Percentiles rank a stretch among this genome's conserved stretches.
Evolutionary conservation across 2,888 invertebrate genomes (phyloP).

Genomic region (Cosmorhoe ocellata): DNA sequence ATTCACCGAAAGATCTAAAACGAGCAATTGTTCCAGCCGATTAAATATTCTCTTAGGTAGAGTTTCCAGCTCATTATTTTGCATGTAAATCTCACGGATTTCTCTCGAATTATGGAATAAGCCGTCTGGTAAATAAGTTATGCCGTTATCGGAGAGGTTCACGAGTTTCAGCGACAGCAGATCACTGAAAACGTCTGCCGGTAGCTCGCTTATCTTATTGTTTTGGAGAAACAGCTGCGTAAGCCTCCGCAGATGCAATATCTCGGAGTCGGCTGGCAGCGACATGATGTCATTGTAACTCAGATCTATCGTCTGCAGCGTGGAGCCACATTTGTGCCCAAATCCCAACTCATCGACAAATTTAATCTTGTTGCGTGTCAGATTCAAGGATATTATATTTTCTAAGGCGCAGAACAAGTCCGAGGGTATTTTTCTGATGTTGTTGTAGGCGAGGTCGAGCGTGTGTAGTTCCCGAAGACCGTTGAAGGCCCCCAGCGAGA

Average conservation of each 20-base stretch:
- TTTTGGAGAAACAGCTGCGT: constrained; percentile 91
- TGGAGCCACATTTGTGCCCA: constrained; percentile 83
- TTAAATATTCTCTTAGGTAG: constrained; percentile 93
- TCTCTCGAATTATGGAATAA: constrained; percentile 91
- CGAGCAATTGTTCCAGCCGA: constrained; percentile 91
- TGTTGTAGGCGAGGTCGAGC: constrained; percentile 90
- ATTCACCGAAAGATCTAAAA: constrained; percentile 93
- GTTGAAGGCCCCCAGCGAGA: constrained; percentile 87
- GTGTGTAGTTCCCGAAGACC: constrained; percentile 90
- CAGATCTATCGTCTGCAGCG: constrained; percentile 90
- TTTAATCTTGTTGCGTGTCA: constrained; percentile 92
- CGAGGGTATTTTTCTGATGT: constrained; percentile 89
- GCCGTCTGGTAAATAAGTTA: constrained; percentile 90
- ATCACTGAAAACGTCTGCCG: constrained; percentile 89
- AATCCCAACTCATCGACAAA: constrained; percentile 90
- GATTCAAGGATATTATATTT: constrained; percentile 91
- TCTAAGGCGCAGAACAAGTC: constrained; percentile 90
- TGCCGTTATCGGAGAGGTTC: constrained; percentile 92
- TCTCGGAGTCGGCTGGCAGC: constrained; percentile 88
- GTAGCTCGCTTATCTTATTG: constrained; percentile 91
- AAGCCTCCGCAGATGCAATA: constrained; percentile 89
- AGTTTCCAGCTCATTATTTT: constrained; percentile 92
- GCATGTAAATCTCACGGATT: constrained; percentile 91
- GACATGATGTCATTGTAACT: constrained; percentile 90
- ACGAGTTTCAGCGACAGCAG: constrained; percentile 90